Base-by-base conservation (phyloP, 2,797 vertebrate genomes). In the Spheniscus humboldti region DNA sequence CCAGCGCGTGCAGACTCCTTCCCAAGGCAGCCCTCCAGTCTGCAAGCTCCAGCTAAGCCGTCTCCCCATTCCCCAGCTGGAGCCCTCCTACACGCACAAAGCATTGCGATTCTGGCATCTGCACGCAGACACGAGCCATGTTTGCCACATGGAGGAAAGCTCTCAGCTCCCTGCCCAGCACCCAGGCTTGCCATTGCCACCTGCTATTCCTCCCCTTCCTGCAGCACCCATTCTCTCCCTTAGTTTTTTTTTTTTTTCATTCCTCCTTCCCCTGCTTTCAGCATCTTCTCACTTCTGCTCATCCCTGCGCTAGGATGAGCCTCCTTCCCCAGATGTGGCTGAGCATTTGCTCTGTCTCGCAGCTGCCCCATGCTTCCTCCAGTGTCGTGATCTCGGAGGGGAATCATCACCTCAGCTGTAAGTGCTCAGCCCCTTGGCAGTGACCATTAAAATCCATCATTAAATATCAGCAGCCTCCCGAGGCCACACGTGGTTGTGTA, bases 1-100 rank as follows among this genome's bases (percentile, higher is more conserved):
- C 43, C 24, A 3, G 20, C 0, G 16, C 0, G 0, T 7, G n/a
- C 53, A 9, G 45, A 41, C 25, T 60, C 52, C 37, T 56, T 71
- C n/a, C 66, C 39, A n/a, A 74, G 52, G 55, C 73, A 94, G 28
- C 39, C 11, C 48, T 20, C 24, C 27, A 31, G 69, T 2, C 64
- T 71, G 10, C 5, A 35, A 86, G 91, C 86, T 83, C 52, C 91
- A 81, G 73, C 66, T 63, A 27, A 50, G 55, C 57, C 5, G 53
- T 53, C 80, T 83, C 66, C 64, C 50, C 53, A 1, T 28, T 92
- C 81, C 88, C 73, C 1, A 3, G n/a, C 67, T 86, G 66, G 87
- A 90, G 76, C 72, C 90, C 90, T 83, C 86, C 91, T 45, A 71
- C 92, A 41, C 7, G 2, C 71, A 53, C 4, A 1, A 33, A 91